Evolutionary conservation across 30 jellyfish, hydroid and myxozoan species (phyloP).

Genomic region (Cassiopea xamachana): DNA sequence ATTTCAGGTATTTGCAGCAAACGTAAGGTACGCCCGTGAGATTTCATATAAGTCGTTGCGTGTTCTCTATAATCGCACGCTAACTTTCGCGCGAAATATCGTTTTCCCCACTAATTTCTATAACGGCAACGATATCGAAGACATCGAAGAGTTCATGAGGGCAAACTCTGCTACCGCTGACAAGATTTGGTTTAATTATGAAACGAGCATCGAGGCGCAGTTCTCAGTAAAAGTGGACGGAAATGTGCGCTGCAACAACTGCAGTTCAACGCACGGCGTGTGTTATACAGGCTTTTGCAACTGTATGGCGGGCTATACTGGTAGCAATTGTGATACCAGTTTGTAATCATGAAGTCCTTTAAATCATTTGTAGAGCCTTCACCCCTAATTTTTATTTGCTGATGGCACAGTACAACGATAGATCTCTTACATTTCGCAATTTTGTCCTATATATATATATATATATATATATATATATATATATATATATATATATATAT

Average conservation of each 20-base stretch:
- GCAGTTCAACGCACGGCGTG: constrained; percentile 87
- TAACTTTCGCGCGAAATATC: constrained; percentile 83
- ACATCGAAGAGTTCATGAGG: constrained; percentile 82
- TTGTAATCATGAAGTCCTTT: background rate
- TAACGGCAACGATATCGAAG: constrained; percentile 84
- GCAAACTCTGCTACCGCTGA: constrained; percentile 84
- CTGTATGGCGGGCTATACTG: constrained; percentile 90
- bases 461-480: too few species aligned
- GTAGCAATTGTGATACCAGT: constrained; percentile 79
- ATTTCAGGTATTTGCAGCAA: constrained; percentile 81
- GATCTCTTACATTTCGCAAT: too few species aligned
- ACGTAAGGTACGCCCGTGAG: constrained; percentile 83
- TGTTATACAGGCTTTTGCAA: constrained; percentile 94
- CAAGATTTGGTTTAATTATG: constrained; percentile 88
- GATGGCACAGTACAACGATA: too few species aligned
- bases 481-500: too few species aligned
- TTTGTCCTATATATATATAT: too few species aligned
- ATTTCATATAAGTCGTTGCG: constrained; percentile 83
- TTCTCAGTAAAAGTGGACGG: constrained; percentile 86
- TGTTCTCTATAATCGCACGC: constrained; percentile 84
- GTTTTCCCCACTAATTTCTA: constrained; percentile 66
- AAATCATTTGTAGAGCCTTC: too few species aligned
- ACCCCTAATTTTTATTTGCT: too few species aligned
- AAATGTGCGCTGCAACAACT: constrained; percentile 84
- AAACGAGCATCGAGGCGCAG: constrained; percentile 80